phyloP scores from a whole-genome alignment of 2,113 vertebrate genomes.

The Rallus limicola region DNA sequence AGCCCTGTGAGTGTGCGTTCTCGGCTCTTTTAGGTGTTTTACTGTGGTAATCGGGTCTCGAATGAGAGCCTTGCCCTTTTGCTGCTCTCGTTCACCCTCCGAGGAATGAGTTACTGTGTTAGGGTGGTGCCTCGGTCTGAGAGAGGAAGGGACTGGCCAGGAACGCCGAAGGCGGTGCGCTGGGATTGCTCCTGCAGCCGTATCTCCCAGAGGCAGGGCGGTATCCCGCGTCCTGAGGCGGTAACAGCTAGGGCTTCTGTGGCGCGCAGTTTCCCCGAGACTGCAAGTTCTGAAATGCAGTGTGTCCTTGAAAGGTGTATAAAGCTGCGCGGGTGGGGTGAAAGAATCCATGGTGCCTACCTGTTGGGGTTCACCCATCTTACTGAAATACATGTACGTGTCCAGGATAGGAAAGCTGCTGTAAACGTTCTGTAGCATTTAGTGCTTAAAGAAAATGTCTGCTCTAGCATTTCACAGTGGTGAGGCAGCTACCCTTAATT shows the following conservation, averaged over 20 bases:
- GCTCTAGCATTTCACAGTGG: background rate
- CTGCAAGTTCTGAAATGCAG: fast-evolving
- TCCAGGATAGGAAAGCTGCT: background rate
- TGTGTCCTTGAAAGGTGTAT: fast-evolving
- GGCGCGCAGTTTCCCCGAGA: fast-evolving
- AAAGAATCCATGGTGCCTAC: too few relatives aligned
- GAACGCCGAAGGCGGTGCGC: too few relatives aligned
- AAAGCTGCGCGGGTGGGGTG: too few relatives aligned
- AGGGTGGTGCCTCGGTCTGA: too few relatives aligned
- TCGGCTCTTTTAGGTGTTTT: fast-evolving
- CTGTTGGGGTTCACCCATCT: fast-evolving
- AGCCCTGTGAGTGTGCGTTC: fast-evolving
- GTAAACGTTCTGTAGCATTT: too few relatives aligned
- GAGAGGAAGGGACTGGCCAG: too few relatives aligned
- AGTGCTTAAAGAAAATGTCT: background rate
- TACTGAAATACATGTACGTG: fast-evolving
- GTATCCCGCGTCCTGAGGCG: fast-evolving
- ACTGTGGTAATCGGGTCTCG: fast-evolving
- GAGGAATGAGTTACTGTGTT: too few relatives aligned
- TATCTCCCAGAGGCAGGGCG: too few relatives aligned
- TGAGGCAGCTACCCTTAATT: too few relatives aligned
- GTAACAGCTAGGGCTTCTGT: fast-evolving
- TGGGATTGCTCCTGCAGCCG: too few relatives aligned
- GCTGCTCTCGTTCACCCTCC: too few relatives aligned
- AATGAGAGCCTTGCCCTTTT: too few relatives aligned